These are phyloP conservation scores for Diarsia mendica DNA, from an alignment of 2,888 invertebrate species.

Conservation along the genomic window DNA sequence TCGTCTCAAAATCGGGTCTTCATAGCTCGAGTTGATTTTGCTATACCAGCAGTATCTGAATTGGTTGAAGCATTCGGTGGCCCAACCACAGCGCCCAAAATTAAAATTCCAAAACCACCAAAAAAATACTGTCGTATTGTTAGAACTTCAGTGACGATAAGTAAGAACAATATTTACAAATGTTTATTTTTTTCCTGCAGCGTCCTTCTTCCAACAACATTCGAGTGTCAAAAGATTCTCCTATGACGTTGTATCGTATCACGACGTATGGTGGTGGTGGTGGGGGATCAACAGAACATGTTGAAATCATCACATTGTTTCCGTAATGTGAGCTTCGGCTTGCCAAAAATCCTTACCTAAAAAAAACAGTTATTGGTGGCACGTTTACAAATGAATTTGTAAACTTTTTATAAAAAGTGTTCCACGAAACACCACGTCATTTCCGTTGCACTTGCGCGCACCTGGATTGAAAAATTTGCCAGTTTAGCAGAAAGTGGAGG, in stretches of 20 bases:
- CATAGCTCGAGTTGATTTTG: background rate
- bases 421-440: conserved; percentile 47
- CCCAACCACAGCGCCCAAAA: too few relatives aligned
- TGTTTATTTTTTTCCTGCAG: too few relatives aligned
- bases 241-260: background rate
- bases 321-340: background rate
- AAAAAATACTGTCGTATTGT: too few relatives aligned
- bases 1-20: background rate
- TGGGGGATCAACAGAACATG: conserved; percentile 15
- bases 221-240: too few relatives aligned
- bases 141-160: too few relatives aligned
- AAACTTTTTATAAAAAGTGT: conserved; percentile 25
- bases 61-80: background rate
- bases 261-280: conserved; percentile 20
- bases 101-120: too few relatives aligned
- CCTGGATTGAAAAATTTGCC: conserved; percentile 48
- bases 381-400: conserved; percentile 35
- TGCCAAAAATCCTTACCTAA: conserved; percentile 4
- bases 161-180: too few relatives aligned
- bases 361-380: conserved; percentile 26
- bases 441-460: conserved; percentile 48
- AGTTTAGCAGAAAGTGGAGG: conserved; percentile 52
- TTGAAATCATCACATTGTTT: conserved; percentile 1
- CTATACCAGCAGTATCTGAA: background rate
- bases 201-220: too few relatives aligned